Percentiles rank a stretch among this genome's conserved stretches.
phyloP scores from a whole-genome alignment of 2,797 vertebrate species.

The Agapornis canus region DNA sequence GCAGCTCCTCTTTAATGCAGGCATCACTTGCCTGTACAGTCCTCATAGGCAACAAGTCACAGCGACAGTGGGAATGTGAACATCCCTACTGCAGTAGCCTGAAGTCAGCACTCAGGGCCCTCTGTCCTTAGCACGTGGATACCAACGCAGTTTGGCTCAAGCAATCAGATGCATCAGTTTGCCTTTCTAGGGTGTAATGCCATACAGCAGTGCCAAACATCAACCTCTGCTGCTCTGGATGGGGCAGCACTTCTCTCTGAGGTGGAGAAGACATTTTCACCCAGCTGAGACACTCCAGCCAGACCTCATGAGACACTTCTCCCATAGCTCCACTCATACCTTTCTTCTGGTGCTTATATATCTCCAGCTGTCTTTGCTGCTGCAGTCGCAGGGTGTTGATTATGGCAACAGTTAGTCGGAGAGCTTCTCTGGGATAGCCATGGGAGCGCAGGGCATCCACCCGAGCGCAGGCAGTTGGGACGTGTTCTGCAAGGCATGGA shows the following conservation, averaged over 20 bases:
- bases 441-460: slow-evolving; percentile 97
- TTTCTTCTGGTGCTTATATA: slow-evolving; percentile 99
- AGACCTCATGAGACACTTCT: not conserved
- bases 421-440: slow-evolving; percentile 95
- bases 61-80: not conserved
- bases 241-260: not conserved
- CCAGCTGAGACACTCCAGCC: not conserved
- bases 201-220: fast-evolving
- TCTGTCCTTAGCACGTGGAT: not conserved
- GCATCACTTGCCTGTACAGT: not conserved
- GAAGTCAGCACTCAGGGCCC: not conserved
- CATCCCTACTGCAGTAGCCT: not conserved
- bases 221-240: not conserved
- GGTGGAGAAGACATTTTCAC: not conserved
- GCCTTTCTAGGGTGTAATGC: not conserved
- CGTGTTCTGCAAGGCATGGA: slow-evolving; percentile 85
- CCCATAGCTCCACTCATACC: slow-evolving; percentile 73
- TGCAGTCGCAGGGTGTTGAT: slow-evolving; percentile 96
- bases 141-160: not conserved
- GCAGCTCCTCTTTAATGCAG: not conserved
- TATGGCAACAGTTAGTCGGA: slow-evolving; percentile 94
- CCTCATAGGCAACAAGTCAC: not conserved
- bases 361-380: slow-evolving; percentile 95
- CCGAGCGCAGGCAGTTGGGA: slow-evolving; percentile 94
- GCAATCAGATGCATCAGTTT: not conserved